Evolutionary conservation across 2,888 invertebrate genomes (phyloP).

Genomic region (Platycheirus rosarum): DNA sequence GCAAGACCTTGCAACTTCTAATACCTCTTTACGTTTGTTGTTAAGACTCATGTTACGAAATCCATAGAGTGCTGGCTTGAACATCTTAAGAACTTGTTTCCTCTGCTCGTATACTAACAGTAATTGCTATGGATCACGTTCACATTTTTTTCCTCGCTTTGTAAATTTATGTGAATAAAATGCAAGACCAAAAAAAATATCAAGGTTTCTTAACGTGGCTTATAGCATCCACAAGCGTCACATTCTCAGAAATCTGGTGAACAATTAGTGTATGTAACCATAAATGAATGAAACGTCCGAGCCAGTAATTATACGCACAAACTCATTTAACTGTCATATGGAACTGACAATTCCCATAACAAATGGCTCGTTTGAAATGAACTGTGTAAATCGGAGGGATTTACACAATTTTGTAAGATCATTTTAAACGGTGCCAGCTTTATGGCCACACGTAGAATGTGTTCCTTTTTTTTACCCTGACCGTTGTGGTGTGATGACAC

Average conservation of each 20-base stretch:
- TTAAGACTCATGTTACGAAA: conserved; percentile 29
- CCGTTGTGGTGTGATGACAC: conserved; percentile 11
- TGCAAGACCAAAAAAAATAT: not conserved
- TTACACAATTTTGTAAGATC: conserved; percentile 12
- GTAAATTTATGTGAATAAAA: conserved; percentile 2
- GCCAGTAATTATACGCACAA: not conserved
- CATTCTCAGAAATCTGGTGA: not conserved
- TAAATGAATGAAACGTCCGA: not conserved
- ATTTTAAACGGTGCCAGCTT: conserved; percentile 10
- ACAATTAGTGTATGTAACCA: not conserved
- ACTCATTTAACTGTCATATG: not conserved
- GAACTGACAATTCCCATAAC: conserved; percentile 8
- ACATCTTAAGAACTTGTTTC: conserved; percentile 25
- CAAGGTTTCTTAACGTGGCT: conserved; percentile 23
- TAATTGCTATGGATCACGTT: conserved; percentile 17
- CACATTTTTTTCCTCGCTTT: conserved; percentile 18
- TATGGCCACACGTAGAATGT: not conserved
- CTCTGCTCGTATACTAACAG: not conserved
- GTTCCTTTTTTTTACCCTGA: conserved; percentile 2
- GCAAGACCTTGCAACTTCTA: conserved; percentile 19
- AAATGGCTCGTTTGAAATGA: too few relatives aligned
- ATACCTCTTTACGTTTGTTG: conserved; percentile 9
- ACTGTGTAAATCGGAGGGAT: not conserved
- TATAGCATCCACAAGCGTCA: not conserved
- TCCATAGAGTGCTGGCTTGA: conserved; percentile 8